These are phyloP conservation scores for Phyllostomus hastatus DNA, from an alignment of 2,113 vertebrate species.

Conservation along the genomic window DNA sequence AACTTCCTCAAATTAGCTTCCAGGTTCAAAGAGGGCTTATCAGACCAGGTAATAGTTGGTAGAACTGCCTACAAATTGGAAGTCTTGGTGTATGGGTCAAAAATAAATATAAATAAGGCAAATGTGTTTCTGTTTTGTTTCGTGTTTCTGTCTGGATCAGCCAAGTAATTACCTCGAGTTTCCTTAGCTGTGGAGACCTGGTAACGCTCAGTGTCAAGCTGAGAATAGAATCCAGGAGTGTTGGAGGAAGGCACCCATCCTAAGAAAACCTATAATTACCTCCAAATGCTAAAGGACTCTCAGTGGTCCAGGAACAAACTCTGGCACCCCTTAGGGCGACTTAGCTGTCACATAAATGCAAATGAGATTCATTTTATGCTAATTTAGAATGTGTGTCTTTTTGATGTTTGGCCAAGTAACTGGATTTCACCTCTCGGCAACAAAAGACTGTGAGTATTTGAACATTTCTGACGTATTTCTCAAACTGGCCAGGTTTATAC, in stretches of 20 bases:
- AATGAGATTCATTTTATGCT: slow-evolving; percentile 22
- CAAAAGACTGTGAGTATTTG: not conserved
- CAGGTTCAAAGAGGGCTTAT: not conserved
- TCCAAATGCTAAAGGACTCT: slow-evolving; percentile 34
- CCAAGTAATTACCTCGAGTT: slow-evolving; percentile 54
- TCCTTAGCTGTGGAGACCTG: slow-evolving; percentile 43
- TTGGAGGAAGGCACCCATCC: not conserved
- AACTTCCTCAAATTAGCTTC: not conserved
- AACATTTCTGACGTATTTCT: slow-evolving; percentile 27
- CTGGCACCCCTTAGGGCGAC: not conserved
- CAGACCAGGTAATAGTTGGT: not conserved
- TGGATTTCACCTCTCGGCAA: not conserved
- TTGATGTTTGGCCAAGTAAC: not conserved
- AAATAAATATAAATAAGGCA: slow-evolving; percentile 36
- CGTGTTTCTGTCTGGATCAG: slow-evolving; percentile 40
- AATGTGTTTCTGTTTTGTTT: slow-evolving; percentile 44
- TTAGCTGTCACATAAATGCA: slow-evolving; percentile 38
- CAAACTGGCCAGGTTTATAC: not conserved
- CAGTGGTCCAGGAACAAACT: slow-evolving; percentile 5
- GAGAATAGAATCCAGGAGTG: slow-evolving; percentile 44
- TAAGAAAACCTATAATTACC: slow-evolving; percentile 46
- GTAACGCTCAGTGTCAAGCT: slow-evolving; percentile 39
- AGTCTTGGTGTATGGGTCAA: not conserved
- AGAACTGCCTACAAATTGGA: not conserved
- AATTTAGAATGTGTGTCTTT: slow-evolving; percentile 30